phyloP scores from a whole-genome alignment of 2,797 vertebrate genomes.

The Zenarchopterus dispar region DNA sequence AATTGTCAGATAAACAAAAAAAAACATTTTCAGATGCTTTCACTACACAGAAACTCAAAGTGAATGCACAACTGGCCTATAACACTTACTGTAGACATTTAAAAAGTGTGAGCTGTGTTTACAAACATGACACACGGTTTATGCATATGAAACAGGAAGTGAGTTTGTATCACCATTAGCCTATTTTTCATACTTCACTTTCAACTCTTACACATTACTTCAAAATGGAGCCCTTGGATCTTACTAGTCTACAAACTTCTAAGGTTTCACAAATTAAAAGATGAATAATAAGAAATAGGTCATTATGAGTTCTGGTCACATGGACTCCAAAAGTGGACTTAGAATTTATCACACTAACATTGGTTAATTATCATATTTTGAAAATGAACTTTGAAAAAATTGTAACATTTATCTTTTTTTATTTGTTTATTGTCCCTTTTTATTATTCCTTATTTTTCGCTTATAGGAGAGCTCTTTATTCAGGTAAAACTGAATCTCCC shows the following conservation, averaged over 20 bases:
- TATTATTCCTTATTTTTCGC: background rate
- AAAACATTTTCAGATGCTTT: background rate
- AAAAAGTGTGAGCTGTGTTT: background rate
- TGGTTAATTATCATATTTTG: too few species aligned
- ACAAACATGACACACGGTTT: slow-evolving; percentile 10
- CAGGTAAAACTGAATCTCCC: background rate
- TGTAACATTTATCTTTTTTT: background rate
- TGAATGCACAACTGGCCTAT: slow-evolving; percentile 30
- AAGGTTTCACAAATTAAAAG: background rate
- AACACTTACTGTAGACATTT: too few species aligned
- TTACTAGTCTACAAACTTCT: background rate
- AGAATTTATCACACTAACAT: too few species aligned
- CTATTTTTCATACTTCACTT: background rate
- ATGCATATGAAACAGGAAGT: slow-evolving; percentile 8
- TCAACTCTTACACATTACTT: background rate
- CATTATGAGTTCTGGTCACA: too few species aligned
- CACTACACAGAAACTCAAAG: slow-evolving; percentile 11
- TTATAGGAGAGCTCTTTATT: background rate
- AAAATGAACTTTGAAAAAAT: background rate
- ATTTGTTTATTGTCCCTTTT: too few species aligned
- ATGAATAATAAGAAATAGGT: too few species aligned
- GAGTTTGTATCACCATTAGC: background rate
- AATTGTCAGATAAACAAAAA: slow-evolving; percentile 17
- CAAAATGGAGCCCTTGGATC: background rate
- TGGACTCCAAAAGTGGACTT: too few species aligned